Conservation (phyloP, 2,113 vertebrate species). For the Nyctereutes procyonoides region DNA sequence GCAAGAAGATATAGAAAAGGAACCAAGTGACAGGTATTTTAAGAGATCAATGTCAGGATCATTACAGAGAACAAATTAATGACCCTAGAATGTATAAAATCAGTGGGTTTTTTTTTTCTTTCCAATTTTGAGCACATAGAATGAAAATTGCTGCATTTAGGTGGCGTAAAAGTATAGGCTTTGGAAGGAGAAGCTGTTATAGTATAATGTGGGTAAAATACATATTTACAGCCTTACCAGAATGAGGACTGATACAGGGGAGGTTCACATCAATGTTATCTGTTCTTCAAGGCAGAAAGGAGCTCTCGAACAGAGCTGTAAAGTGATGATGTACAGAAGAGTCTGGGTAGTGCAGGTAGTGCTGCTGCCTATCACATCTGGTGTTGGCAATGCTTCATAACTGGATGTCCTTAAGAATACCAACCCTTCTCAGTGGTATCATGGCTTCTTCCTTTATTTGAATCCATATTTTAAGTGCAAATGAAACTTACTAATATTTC, state of each 20-base stretch:
- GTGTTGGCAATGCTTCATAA: not conserved
- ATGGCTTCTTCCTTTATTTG: not conserved
- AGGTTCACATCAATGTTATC: not conserved
- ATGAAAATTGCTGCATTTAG: not conserved
- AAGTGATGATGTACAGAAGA: not conserved
- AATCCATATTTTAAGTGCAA: not conserved
- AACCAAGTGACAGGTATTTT: not conserved
- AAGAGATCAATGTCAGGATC: not conserved
- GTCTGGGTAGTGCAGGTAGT: not conserved
- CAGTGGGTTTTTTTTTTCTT: not conserved
- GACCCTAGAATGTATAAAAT: not conserved
- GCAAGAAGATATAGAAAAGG: not conserved
- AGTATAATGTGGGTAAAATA: not conserved
- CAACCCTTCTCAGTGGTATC: not conserved
- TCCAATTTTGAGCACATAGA: not conserved
- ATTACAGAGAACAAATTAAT: not conserved
- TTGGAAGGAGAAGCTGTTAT: not conserved
- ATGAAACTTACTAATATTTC: not conserved
- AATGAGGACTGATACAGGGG: not conserved
- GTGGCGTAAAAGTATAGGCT: not conserved
- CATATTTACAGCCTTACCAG: not conserved
- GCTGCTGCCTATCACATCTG: not conserved
- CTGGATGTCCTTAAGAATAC: not conserved
- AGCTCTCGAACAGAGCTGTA: not conserved
- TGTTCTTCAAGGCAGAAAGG: not conserved